A percentile compares a stretch with the other conserved stretches of the same genome.
These are phyloP conservation scores for Oxytorus armatus DNA, from an alignment of 2,888 invertebrate genomes.

Conservation along the genomic window DNA sequence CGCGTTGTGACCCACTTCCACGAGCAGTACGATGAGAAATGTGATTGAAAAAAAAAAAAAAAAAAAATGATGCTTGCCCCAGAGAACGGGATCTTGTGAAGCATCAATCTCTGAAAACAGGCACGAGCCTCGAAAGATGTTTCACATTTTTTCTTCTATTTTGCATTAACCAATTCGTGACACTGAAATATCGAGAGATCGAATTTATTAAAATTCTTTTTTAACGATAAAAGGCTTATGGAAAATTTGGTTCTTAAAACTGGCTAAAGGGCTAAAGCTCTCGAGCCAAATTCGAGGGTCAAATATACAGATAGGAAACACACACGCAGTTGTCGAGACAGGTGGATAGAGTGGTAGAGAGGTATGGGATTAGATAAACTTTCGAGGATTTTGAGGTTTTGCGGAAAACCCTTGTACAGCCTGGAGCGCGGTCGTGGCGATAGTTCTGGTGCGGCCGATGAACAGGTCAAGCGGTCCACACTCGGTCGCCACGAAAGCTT, in stretches of 20 bases:
- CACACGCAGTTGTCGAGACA: no score
- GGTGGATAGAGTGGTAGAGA: conserved; percentile 15
- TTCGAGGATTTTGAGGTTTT: conserved; percentile 64
- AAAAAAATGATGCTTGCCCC: conserved; percentile 6
- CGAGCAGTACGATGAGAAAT: conserved; percentile 23
- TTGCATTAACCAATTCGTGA: not conserved
- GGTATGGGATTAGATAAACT: conserved; percentile 44
- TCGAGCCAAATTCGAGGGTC: not conserved
- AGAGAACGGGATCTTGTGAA: not conserved
- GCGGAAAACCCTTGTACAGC: conserved; percentile 62
- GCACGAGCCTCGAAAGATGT: no score
- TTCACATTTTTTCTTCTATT: no score
- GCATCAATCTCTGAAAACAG: not conserved
- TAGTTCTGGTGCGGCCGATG: conserved; percentile 61
- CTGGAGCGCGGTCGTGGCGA: conserved; percentile 53
- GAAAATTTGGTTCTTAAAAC: not conserved
- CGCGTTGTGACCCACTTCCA: conserved; percentile 10
- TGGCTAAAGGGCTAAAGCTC: not conserved
- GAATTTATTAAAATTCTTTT: not conserved
- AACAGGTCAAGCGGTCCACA: conserved; percentile 50
- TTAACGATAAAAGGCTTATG: not conserved
- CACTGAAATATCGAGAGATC: not conserved
- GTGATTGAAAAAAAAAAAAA: not conserved
- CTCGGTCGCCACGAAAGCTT: conserved; percentile 57
- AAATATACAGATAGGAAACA: not conserved